Base-by-base conservation (phyloP, 2,888 invertebrate species). In the Deroplatys truncata region DNA sequence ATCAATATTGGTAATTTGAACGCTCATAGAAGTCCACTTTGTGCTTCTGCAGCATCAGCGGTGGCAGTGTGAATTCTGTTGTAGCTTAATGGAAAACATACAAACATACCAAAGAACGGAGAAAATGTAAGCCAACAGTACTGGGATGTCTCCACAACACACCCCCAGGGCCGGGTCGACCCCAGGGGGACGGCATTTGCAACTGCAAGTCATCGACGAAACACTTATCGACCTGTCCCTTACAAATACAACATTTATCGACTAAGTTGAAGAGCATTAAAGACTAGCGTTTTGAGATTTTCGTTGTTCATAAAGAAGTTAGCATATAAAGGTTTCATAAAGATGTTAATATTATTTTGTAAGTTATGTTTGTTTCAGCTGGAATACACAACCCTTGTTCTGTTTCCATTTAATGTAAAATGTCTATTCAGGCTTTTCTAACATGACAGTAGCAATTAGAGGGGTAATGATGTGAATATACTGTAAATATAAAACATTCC, bases 141-240 rank as follows among this genome's bases (percentile, higher is more conserved):
- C 95, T 95, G 90, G 96, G 97, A 93, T 96, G 95, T 92, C 97
- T 95, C 97, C 97, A 97, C 91, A 95, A 95, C 89, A 94, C 94
- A 91, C 97, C 97, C 89, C 97, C 97, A 86, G 96, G 96, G 91
- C 96, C 96, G 29, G 95, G 95, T 92, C 94, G 95, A 90, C 96
- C 96, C 96, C 96, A 96, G 43, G 96, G 96, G 86, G 94, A 94
- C 88, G 89, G 89, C 90, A 90, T 88, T 56, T 89, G 86, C 90
- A 92, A 91, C 92, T 92, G 92, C 92, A 92, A 91, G 35, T 83
- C 82, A 87, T 82, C 56, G 56, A 72, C 56, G 20, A 72, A 72
- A 72, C 20, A 72, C 5, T 72, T 72, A 72, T 72, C 20, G 3
- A 16, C 20, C 20, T 72, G 56, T 20, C 20, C 7, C 56, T 72